These are phyloP conservation scores for Nothoprocta perdicaria DNA, from an alignment of 2,113 vertebrate species.

Conservation along the genomic window DNA sequence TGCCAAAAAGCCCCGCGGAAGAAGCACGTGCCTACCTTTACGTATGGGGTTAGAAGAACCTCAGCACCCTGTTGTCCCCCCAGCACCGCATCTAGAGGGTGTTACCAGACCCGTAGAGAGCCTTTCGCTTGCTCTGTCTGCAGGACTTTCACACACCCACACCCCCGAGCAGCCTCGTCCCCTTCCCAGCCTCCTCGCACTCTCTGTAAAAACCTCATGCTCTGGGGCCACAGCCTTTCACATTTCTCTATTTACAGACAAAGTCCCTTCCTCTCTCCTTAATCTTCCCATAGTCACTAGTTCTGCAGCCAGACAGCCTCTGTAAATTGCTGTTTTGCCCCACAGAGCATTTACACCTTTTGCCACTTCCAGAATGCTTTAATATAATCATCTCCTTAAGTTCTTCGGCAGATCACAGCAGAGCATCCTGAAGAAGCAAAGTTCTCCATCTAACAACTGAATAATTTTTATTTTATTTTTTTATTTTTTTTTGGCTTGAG, in stretches of 20 bases:
- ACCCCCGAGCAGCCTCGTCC: background rate
- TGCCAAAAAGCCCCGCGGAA: background rate
- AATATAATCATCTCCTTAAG: background rate
- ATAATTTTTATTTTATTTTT: background rate
- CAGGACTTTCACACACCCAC: background rate
- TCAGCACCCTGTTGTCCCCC: background rate
- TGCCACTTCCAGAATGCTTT: background rate
- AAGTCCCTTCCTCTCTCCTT: background rate
- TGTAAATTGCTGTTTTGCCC: background rate
- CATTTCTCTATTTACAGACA: background rate
- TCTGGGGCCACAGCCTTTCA: background rate
- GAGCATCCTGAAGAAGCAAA: background rate
- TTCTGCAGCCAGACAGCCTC: background rate
- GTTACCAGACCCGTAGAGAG: background rate
- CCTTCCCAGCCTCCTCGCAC: background rate
- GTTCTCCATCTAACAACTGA: background rate
- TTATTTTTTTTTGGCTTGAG: background rate
- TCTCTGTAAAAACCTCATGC: background rate
- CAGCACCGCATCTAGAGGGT: constrained; percentile 48
- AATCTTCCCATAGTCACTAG: background rate
- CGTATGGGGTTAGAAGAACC: background rate
- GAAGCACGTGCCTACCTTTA: background rate
- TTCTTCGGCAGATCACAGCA: background rate
- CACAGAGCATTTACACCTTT: background rate
- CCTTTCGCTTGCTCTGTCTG: background rate